Percentiles rank a stretch among this genome's conserved stretches.
Conservation (phyloP, 2,888 invertebrate species). For the Schrankia costaestrigalis region DNA sequence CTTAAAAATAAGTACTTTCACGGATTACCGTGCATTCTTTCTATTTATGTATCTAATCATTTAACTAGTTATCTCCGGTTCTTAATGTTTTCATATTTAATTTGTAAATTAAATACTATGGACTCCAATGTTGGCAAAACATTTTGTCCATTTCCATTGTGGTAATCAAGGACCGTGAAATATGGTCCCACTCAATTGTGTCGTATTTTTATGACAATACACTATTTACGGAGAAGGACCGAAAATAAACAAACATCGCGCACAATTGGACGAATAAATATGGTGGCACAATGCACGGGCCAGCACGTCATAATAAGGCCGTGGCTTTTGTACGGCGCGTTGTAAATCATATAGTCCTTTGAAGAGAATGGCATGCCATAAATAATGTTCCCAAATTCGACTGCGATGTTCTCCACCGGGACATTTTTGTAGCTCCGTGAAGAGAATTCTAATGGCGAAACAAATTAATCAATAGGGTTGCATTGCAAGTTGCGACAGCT, state of each 20-base stretch:
- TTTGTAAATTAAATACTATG: conserved; percentile 7
- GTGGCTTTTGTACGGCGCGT: conserved; percentile 69
- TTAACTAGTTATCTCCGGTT: conserved; percentile 11
- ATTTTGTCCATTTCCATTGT: conserved; percentile 41
- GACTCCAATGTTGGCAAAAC: conserved; percentile 48
- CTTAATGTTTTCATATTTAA: too few relatives aligned
- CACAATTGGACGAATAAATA: conserved; percentile 73
- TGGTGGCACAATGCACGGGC: conserved; percentile 72
- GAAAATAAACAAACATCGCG: conserved; percentile 76
- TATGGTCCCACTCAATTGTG: conserved; percentile 63
- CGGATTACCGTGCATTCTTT: conserved; percentile 46
- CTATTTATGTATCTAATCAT: conserved; percentile 37
- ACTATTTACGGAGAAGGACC: conserved; percentile 72
- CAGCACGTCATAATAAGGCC: conserved; percentile 77
- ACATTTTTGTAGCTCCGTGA: conserved; percentile 58
- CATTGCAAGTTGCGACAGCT: conserved; percentile 55
- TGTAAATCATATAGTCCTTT: conserved; percentile 78
- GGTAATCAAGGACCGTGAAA: conserved; percentile 71
- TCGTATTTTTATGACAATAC: conserved; percentile 65
- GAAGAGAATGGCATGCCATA: conserved; percentile 75
- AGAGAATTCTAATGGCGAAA: conserved; percentile 71
- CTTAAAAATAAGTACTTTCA: conserved; percentile 54
- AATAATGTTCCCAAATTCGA: conserved; percentile 71
- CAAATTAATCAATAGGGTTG: conserved; percentile 74
- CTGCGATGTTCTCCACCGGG: conserved; percentile 58